Percentiles rank a stretch among this genome's conserved stretches.
These are phyloP conservation scores for Dinothrombium tinctorium DNA, from an alignment of 1,140 invertebrate genomes.

Conservation along the genomic window DNA sequence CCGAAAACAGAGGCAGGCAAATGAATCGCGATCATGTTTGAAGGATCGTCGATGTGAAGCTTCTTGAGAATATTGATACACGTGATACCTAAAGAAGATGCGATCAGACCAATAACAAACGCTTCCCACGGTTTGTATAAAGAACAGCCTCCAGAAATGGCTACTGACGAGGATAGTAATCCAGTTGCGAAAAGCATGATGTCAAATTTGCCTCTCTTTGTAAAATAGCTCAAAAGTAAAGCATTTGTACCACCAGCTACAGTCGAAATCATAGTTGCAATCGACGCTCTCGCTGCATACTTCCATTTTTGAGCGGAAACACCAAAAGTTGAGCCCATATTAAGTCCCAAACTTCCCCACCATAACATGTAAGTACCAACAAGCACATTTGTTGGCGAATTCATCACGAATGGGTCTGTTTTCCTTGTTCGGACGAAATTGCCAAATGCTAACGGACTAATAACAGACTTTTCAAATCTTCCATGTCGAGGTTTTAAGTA, in stretches of 20 bases:
- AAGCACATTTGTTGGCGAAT: conserved; percentile 66
- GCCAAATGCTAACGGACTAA: no score
- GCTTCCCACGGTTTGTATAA: conserved; percentile 63
- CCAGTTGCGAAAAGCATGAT: conserved; percentile 39
- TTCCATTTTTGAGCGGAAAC: conserved; percentile 49
- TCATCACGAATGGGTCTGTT: no score
- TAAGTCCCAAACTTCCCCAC: conserved; percentile 86
- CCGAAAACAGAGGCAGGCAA: conserved; percentile 29
- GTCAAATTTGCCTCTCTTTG: conserved; percentile 3
- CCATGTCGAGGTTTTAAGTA: no score
- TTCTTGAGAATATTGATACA: conserved; percentile 45
- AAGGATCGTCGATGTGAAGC: conserved; percentile 62
- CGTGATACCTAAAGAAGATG: conserved; percentile 40
- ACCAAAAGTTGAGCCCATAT: conserved; percentile 44
- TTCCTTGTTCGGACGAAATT: no score
- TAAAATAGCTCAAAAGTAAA: conserved; percentile 14
- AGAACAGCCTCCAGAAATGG: conserved; percentile 55
- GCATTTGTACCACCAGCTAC: conserved; percentile 11
- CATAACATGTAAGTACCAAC: conserved; percentile 79
- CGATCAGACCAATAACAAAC: conserved; percentile 51
- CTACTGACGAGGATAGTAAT: conserved; percentile 56
- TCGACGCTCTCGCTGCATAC: conserved; percentile 36
- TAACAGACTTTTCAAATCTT: no score
- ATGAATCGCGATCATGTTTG: conserved; percentile 67
- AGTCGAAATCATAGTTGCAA: conserved; percentile 17